Percentiles rank a stretch among this genome's conserved stretches.
Conservation (phyloP, 1,140 invertebrate species). For the Ylistrum balloti region DNA sequence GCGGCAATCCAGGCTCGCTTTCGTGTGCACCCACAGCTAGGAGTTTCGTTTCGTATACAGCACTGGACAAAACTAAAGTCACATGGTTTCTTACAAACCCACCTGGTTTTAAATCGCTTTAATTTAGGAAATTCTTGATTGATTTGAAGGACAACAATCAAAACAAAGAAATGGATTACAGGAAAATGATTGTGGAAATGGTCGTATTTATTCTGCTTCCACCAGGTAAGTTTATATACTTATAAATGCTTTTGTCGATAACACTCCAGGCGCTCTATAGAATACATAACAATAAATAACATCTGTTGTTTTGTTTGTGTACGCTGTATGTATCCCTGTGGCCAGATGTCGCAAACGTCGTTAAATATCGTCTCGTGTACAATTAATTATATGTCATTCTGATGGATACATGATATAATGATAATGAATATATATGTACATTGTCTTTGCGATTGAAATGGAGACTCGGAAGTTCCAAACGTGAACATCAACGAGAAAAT, state of each 20-base stretch:
- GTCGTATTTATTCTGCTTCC: neutral
- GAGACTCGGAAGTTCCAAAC: no score
- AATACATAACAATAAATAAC: neutral
- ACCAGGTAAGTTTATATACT: neutral
- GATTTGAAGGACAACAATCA: neutral
- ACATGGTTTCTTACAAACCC: neutral
- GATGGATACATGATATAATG: neutral
- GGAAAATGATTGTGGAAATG: neutral
- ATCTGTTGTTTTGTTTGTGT: slow-evolving; percentile 28
- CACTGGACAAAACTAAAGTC: neutral
- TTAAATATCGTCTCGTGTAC: neutral
- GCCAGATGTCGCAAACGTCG: neutral
- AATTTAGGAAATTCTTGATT: neutral
- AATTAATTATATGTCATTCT: neutral
- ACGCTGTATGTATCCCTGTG: neutral
- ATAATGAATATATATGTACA: neutral
- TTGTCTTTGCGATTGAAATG: no score
- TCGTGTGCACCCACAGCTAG: neutral
- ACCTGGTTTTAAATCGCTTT: neutral
- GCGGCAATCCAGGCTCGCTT: neutral
- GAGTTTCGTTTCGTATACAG: slow-evolving; percentile 29
- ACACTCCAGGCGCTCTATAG: neutral
- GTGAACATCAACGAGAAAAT: no score
- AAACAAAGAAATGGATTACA: neutral
- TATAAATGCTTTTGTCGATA: neutral